Conservation (phyloP, 1,140 invertebrate species). For the Thaumetopoea pityocampa region DNA sequence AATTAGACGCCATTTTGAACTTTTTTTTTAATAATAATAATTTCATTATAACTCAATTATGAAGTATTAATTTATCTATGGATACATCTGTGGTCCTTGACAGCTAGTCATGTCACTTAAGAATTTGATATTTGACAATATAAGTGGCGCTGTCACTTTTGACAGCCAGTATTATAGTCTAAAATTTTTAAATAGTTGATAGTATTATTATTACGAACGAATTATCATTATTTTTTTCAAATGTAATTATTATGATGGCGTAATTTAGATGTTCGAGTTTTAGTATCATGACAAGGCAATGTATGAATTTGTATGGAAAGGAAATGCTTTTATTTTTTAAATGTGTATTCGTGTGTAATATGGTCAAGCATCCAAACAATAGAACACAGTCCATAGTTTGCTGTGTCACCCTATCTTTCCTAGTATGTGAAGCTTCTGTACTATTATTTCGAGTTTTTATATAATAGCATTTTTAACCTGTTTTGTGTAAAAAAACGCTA, state of each 20-base stretch:
- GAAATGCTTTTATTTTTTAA: conserved; percentile 27
- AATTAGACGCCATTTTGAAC: conserved; percentile 10
- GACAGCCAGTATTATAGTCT: conserved; percentile 67
- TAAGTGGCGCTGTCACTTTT: conserved; percentile 36
- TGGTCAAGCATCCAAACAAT: too few relatives aligned
- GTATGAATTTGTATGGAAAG: conserved; percentile 36
- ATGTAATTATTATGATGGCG: conserved; percentile 63
- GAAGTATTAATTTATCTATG: conserved; percentile 24
- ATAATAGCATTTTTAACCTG: too few relatives aligned
- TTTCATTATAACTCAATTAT: conserved; percentile 9
- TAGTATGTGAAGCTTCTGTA: conserved; percentile 24
- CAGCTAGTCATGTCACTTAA: conserved; percentile 61
- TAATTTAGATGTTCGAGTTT: conserved; percentile 68
- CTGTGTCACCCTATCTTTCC: too few relatives aligned
- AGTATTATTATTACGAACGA: conserved; percentile 44
- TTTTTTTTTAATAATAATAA: conserved; percentile 3
- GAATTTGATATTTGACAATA: conserved; percentile 52
- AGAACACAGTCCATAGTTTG: too few relatives aligned
- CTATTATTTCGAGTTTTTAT: conserved; percentile 3
- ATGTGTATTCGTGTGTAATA: too few relatives aligned
- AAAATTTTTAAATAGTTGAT: conserved; percentile 49
- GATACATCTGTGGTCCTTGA: conserved; percentile 26
- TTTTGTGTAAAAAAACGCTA: too few relatives aligned
- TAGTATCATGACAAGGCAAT: conserved; percentile 69
- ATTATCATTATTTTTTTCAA: conserved; percentile 51